Evolutionary conservation across 2,797 vertebrate species (phyloP).

Genomic region (Sebastes miniatus): DNA sequence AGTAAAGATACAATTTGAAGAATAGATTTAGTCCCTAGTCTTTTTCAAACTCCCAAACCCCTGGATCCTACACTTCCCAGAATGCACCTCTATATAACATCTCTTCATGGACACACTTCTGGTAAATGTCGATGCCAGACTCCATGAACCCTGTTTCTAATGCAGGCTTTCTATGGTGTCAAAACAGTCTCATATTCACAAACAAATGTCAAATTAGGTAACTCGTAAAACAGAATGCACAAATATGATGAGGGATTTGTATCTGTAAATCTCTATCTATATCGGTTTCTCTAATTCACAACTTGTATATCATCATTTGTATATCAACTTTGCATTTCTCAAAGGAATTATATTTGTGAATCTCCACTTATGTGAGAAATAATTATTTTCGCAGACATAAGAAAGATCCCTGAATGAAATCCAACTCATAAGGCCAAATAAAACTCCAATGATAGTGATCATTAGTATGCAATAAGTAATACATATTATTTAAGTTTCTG

Average conservation of each 20-base stretch:
- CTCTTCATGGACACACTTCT: background rate
- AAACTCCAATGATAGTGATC: background rate
- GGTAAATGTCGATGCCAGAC: background rate
- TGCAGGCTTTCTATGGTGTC: too few species aligned
- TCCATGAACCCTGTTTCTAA: background rate
- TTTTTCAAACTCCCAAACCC: background rate
- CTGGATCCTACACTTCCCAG: background rate
- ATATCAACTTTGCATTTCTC: too few species aligned
- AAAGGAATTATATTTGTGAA: too few species aligned
- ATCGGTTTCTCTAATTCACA: too few species aligned
- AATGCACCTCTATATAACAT: background rate
- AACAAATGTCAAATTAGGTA: too few species aligned
- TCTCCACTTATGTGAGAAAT: too few species aligned
- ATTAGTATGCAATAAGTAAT: background rate
- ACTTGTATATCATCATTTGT: too few species aligned
- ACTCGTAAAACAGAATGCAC: too few species aligned
- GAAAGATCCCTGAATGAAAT: background rate
- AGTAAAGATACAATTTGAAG: accelerated
- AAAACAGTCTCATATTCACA: too few species aligned
- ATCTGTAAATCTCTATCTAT: too few species aligned
- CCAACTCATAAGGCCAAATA: background rate
- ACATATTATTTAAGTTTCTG: background rate
- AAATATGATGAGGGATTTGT: too few species aligned
- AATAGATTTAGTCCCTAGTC: background rate
- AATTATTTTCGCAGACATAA: background rate